Percentiles rank a stretch among this genome's conserved stretches.
These are phyloP conservation scores for Volucella inflata DNA, from an alignment of 2,888 invertebrate species.

Conservation along the genomic window DNA sequence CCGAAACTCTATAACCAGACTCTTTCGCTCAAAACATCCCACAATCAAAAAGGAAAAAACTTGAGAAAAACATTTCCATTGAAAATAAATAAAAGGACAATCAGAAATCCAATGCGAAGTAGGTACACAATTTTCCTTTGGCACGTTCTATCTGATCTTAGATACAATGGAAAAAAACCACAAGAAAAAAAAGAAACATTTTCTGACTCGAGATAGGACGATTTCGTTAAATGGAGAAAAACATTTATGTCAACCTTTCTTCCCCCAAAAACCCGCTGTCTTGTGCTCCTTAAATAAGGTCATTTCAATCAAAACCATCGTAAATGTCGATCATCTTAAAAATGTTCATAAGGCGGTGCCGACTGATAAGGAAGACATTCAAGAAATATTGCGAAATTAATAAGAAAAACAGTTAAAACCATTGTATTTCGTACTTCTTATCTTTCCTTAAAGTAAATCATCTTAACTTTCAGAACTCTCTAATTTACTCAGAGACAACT, in stretches of 20 bases:
- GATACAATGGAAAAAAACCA: slow-evolving; percentile 14
- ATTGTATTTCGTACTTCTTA: slow-evolving; percentile 21
- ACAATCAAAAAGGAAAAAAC: slow-evolving; percentile 29
- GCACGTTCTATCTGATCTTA: slow-evolving; percentile 35
- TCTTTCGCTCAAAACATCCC: neutral
- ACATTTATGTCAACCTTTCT: slow-evolving; percentile 13
- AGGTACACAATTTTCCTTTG: slow-evolving; percentile 36
- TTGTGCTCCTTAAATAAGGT: slow-evolving; percentile 20
- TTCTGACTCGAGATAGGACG: slow-evolving; percentile 49
- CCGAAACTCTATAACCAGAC: neutral
- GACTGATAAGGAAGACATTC: slow-evolving; percentile 36
- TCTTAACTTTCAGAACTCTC: neutral
- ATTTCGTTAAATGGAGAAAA: slow-evolving; percentile 43
- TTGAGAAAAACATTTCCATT: slow-evolving; percentile 52
- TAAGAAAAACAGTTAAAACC: slow-evolving; percentile 18
- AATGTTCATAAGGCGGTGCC: neutral
- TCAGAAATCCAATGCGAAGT: slow-evolving; percentile 50
- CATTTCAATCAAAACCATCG: slow-evolving; percentile 35
- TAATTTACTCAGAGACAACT: slow-evolving; percentile 25
- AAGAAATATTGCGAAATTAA: slow-evolving; percentile 44
- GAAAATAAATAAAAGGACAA: slow-evolving; percentile 71
- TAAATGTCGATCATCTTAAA: slow-evolving; percentile 24
- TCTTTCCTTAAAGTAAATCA: slow-evolving; percentile 6
- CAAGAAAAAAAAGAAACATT: slow-evolving; percentile 28
- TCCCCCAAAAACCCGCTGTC: neutral